Conservation (phyloP, 30 jellyfish, hydroid and myxozoan species). For the Cassiopea andromeda region DNA sequence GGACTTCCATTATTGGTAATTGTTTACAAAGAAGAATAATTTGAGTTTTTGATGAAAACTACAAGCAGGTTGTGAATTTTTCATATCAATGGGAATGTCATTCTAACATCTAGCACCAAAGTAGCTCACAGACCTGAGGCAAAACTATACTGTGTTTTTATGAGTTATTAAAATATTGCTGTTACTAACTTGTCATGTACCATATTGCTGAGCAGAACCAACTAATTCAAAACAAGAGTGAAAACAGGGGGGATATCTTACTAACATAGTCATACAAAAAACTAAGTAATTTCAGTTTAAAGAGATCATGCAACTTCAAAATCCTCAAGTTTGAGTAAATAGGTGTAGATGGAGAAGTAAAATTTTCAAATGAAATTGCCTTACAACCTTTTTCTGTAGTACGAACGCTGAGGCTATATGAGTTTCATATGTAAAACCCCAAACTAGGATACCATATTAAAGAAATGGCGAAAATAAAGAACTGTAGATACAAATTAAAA, state of each 20-base stretch:
- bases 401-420: background rate
- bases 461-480: background rate
- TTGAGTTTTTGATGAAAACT: background rate
- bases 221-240: background rate
- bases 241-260: background rate
- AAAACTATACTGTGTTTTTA: too few species aligned
- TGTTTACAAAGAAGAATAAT: background rate
- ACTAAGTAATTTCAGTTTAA: background rate
- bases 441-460: background rate
- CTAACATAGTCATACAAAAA: background rate
- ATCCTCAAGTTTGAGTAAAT: background rate
- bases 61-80: background rate
- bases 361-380: background rate
- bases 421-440: background rate
- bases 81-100: background rate
- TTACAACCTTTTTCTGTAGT: background rate
- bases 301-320: background rate
- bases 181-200: background rate
- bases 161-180: too few species aligned
- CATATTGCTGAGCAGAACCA: background rate
- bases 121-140: too few species aligned
- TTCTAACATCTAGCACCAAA: background rate
- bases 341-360: background rate
- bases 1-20: background rate
- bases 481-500: background rate